Evolutionary conservation across 2,113 vertebrate genomes (phyloP), one percentile per base, ranked within the genome.

Genomic region (Amazona guildingii): DNA sequence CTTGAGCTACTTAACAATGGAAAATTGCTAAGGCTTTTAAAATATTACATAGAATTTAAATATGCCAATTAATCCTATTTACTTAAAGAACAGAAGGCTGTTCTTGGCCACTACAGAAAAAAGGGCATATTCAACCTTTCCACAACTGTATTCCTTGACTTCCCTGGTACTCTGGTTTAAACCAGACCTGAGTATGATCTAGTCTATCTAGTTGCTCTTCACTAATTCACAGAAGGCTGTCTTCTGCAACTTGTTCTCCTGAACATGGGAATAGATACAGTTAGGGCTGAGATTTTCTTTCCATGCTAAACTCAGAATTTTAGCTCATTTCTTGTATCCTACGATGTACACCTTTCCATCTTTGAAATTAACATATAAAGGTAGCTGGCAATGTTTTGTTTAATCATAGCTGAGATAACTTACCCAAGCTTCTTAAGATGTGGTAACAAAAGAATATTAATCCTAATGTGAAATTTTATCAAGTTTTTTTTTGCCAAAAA

Each of bases 51-150:
- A 68, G 37, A 94, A 90, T 77, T 77, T 86, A 87, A 95, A 96
- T 68, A 75, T 37, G 69, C 23, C 46, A 95, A 94, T 95, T 90
- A 83, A 97, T 91, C 67, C 74, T 66, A n/a, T 52, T 74, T 74
- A 66, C 20, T 83, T 52, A 62, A 95, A 77, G 29, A 91, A 81
- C 4, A 83, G 31, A 78, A 77, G 25, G 13, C 10, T 83, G 19
- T 37, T 63, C 33, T 80, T 29, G 25, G 31, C 18, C 18, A 57
- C 18, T 73, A 52, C 8, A 68, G 43, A 68, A 78, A 28, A 68
- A 21, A 6, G 9, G 11, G 12, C 17, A 68, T 20, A 68, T 37
- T 88, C 35, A 39, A 10, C 16, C 10, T 67, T 87, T 78, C 63
- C 57, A 79, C 10, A 85, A 83, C 2, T 59, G 14, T 23, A 82